phyloP scores from a whole-genome alignment of 2,888 invertebrate genomes.

The Plemyria rubiginata region DNA sequence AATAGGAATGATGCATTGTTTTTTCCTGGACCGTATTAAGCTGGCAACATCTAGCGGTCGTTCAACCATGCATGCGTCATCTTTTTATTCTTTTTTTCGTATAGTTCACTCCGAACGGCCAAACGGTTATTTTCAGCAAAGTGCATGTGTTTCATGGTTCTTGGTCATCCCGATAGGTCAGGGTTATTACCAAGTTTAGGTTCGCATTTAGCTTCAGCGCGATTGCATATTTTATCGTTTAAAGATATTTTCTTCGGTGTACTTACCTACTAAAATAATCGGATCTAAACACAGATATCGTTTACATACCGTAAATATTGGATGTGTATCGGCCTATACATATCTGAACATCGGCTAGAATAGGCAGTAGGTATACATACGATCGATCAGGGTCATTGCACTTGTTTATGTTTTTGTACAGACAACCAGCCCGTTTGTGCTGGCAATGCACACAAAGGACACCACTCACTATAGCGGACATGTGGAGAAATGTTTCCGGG shows the following conservation, averaged over 20 bases:
- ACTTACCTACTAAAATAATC: no score
- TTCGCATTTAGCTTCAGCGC: no score
- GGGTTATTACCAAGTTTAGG: no score
- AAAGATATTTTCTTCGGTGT: no score
- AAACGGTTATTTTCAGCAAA: not conserved
- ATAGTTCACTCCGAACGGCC: not conserved
- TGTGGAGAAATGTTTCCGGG: slow-evolving; percentile 38
- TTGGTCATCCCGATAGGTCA: not conserved
- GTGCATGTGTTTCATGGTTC: not conserved
- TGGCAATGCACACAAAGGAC: slow-evolving; percentile 30
- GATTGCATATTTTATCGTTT: no score
- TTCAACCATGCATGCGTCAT: slow-evolving; percentile 25
- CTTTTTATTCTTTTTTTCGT: not conserved
- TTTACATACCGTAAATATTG: no score
- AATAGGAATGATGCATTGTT: slow-evolving; percentile 4
- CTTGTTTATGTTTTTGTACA: slow-evolving; percentile 36
- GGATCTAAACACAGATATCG: no score
- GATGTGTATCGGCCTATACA: no score
- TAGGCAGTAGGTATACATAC: slow-evolving; percentile 2
- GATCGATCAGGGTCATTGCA: slow-evolving; percentile 33
- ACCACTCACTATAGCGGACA: slow-evolving; percentile 24
- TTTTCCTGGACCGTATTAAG: slow-evolving; percentile 8
- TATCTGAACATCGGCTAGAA: slow-evolving; percentile 10
- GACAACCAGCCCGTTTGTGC: slow-evolving; percentile 26
- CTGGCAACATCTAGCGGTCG: slow-evolving; percentile 18